A percentile compares a stretch with the other conserved stretches of the same genome.
phyloP scores from a whole-genome alignment of 2,113 vertebrate genomes.

The Sterna hirundo region DNA sequence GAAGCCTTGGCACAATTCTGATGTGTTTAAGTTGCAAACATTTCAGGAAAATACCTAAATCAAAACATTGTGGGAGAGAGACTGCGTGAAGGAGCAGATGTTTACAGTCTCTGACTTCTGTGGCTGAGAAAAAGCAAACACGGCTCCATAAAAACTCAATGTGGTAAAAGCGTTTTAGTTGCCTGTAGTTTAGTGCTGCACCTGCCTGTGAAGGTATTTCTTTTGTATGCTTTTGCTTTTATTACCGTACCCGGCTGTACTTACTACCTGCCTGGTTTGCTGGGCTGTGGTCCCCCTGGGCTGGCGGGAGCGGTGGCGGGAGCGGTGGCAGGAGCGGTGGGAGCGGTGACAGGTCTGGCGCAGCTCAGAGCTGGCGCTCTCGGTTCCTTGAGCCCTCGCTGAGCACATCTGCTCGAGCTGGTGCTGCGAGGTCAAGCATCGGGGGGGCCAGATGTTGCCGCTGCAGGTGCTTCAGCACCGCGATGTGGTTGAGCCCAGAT shows the following conservation, averaged over 20 bases:
- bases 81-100: constrained; percentile 23
- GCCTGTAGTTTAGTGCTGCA: background rate
- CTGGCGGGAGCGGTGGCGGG: background rate
- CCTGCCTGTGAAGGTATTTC: background rate
- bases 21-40: constrained; percentile 29
- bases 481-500: background rate
- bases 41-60: constrained; percentile 45
- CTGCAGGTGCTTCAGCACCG: background rate
- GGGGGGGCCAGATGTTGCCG: background rate
- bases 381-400: background rate
- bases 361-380: background rate
- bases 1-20: constrained; percentile 24
- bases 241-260: background rate
- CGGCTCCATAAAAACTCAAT: background rate
- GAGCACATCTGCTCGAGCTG: background rate
- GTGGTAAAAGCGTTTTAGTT: background rate
- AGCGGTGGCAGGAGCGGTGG: background rate
- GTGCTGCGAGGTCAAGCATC: background rate
- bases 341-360: background rate
- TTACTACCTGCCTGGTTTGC: background rate
- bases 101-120: constrained; percentile 42
- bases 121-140: constrained; percentile 15
- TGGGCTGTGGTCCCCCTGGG: background rate
- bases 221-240: background rate
- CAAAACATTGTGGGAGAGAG: constrained; percentile 55